Conservation (phyloP, 2,113 vertebrate species). For the Ascaphus truei region DNA sequence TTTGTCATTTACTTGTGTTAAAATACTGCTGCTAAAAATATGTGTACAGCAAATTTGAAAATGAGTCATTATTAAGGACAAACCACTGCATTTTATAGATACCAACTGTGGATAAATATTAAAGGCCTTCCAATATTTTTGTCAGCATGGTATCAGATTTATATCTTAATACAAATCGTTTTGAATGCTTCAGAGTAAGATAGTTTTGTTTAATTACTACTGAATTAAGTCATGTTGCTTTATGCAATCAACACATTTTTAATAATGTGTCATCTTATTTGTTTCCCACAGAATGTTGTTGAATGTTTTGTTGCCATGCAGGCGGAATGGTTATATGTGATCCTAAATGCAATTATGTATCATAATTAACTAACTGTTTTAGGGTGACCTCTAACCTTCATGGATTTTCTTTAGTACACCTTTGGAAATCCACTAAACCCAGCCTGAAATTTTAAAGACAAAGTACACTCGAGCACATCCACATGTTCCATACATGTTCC, state of each 20-base stretch:
- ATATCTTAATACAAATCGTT: conserved; percentile 38
- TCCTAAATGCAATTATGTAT: not conserved
- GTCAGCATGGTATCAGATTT: conserved; percentile 43
- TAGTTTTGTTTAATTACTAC: conserved; percentile 42
- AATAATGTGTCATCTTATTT: conserved; percentile 7
- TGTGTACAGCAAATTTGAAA: conserved; percentile 45
- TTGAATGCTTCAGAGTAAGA: conserved; percentile 32
- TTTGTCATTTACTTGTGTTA: conserved; percentile 51
- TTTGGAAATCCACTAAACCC: too few species aligned
- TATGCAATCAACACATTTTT: conserved; percentile 13
- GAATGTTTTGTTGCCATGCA: not conserved
- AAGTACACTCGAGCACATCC: too few species aligned
- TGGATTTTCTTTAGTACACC: too few species aligned
- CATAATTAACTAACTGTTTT: not conserved
- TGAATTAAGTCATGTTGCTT: conserved; percentile 23
- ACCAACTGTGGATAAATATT: conserved; percentile 31
- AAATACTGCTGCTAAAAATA: conserved; percentile 41
- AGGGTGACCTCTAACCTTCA: too few species aligned
- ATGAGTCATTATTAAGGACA: conserved; percentile 23
- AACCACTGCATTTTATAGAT: conserved; percentile 41
- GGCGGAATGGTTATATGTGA: not conserved
- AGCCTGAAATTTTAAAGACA: too few species aligned
- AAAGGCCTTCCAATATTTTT: conserved; percentile 41
- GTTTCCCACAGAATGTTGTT: conserved; percentile 8
- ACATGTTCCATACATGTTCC: too few species aligned